Base-by-base conservation (phyloP, 2,888 invertebrate species). In the Rosalia funebris region DNA sequence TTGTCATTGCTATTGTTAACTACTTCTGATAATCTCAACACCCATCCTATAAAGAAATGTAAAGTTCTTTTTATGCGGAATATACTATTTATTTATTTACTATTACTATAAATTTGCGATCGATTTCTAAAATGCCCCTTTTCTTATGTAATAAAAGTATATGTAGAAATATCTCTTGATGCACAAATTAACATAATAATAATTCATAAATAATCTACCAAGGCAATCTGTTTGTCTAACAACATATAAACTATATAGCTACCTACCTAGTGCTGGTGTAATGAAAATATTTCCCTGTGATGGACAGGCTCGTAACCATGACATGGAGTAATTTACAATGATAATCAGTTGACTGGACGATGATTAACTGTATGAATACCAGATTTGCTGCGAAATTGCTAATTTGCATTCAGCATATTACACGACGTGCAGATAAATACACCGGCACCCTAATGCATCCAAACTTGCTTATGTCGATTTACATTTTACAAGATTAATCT, bases 341-440 rank as follows among this genome's bases (percentile, higher is more conserved):
- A 79, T 80, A 81, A 81, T 80, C 79, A 79, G 80, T 77, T 75
- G 79, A 80, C 80, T 78, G 81, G 80, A 80, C 80, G 78, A 80
- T 81, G 81, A 81, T 81, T 80, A 81, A 81, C 80, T 79, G 79
- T 79, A 81, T 81, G 81, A 80, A 81, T 81, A 80, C 73, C 78
- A 79, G 78, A 81, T 81, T 79, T 74, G 78, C 72, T 76, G 75
- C 73, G 79, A 81, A 81, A 81, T 81, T 81, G 80, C 80, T 78
- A 79, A 74, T 75, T 74, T 75, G 75, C 75, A 75, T 73, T 65
- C 68, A 66, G 64, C 64, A 58, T 67, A 63, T 69, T 59, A 66
- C 53, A 42, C 50, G 62, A 19, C 48, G 36, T 36, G 31, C 60
- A 57, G 60, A 64, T 65, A 63, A 66, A 64, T 63, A 60, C 54